phyloP scores from a whole-genome alignment of 2,113 vertebrate genomes.

The Tetraodon nigroviridis region DNA sequence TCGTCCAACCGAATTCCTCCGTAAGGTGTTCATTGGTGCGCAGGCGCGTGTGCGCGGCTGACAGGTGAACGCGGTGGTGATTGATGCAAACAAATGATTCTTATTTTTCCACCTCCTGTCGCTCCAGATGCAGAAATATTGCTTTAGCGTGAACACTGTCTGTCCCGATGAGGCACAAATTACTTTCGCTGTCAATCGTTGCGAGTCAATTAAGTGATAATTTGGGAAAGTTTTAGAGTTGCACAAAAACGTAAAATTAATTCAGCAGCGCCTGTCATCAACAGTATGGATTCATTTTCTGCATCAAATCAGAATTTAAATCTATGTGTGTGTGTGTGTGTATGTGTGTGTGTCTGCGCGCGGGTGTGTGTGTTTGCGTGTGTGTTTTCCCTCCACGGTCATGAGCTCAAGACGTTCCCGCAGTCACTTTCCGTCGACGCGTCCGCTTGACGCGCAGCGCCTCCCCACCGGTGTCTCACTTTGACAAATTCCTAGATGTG shows the following conservation, averaged over 20 bases:
- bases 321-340: too few relatives aligned
- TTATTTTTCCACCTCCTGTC: background rate
- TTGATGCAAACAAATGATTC: constrained; percentile 41
- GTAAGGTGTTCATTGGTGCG: background rate
- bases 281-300: constrained; percentile 5
- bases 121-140: constrained; percentile 17
- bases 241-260: constrained; percentile 16
- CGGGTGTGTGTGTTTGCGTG: background rate
- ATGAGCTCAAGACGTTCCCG: constrained; percentile 36
- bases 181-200: constrained; percentile 21
- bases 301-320: background rate
- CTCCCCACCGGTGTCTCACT: constrained; percentile 64
- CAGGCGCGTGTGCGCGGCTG: constrained; percentile 16
- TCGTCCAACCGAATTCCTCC: constrained; percentile 22
- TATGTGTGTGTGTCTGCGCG: too few relatives aligned
- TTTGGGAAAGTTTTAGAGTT: constrained; percentile 29
- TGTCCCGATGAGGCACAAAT: constrained; percentile 29
- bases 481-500: constrained; percentile 67
- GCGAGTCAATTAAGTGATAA: constrained; percentile 14
- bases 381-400: constrained; percentile 18
- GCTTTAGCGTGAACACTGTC: constrained; percentile 17
- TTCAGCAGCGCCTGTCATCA: background rate
- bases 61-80: constrained; percentile 43
- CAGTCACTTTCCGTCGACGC: constrained; percentile 57
- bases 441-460: constrained; percentile 63